Base-by-base conservation (phyloP, 1,140 invertebrate species). In the Chrysopa pallens region DNA sequence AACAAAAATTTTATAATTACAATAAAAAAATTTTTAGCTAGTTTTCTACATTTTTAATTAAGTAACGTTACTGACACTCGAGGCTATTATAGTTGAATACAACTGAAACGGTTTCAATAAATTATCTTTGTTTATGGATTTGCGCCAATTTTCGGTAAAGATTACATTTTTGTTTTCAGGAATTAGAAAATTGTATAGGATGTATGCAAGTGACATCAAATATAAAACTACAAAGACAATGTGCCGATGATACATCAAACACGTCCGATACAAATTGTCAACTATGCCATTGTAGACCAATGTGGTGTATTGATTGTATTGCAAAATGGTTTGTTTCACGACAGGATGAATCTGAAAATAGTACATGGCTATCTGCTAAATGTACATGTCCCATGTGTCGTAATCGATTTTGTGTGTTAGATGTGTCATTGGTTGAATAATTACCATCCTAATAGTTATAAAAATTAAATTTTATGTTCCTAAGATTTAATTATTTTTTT, bases 321-420 rank as follows among this genome's bases (percentile, higher is more conserved):
- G 85, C 78, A 2, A 83, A 81, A 59, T 93, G 89, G 88, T 88
- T 84, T 67, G 84, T 82, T 29, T 78, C 83, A 38, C 73, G 84
- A 36, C 88, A 91, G 63, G 76, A 84, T 53, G 73, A 81, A 48
- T 64, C 72, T 31, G 59, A 67, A 36, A 76, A 80, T 17, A 74
- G 82, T 51, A 71, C 70, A 0, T 94, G 90, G 90, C 63, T 93
- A 33, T 70, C 74, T 17, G 77, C 80, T n/a, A 84, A 80, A 57
- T 84, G 84, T 58, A 80, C 84, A 1, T 93, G 89, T 61, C 89
- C 89, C 11, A 80, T 89, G 44, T 94, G 89, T 54, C 66, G 88
- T 50, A 78, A 83, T 29, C 69, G 62, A 40, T 94, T 92, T 67
- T 93, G 88, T 64, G 60, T 92, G 35, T 67, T 87, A 27, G 88